Percentiles rank a stretch among this genome's conserved stretches.
phyloP scores from a whole-genome alignment of 2,797 vertebrate species.

The Macrochelys suwanniensis region DNA sequence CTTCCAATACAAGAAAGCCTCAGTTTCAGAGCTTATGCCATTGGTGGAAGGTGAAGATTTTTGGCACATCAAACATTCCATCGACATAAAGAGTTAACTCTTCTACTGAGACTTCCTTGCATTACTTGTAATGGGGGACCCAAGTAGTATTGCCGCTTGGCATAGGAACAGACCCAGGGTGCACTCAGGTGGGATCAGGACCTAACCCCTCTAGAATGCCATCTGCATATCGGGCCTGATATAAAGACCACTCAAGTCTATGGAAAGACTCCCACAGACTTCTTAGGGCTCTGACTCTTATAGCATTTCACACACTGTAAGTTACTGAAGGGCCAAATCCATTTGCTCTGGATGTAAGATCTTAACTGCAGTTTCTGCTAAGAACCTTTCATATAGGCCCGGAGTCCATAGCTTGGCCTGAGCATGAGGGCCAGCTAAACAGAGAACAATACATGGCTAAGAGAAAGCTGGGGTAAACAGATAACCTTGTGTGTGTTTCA shows the following conservation, averaged over 20 bases:
- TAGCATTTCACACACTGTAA: slow-evolving; percentile 8
- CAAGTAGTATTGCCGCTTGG: not conserved
- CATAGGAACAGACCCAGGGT: not conserved
- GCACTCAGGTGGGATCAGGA: not conserved
- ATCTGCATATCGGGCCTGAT: not conserved
- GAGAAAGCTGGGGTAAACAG: too few species aligned
- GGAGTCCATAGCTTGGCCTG: too few species aligned
- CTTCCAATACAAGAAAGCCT: slow-evolving; percentile 22
- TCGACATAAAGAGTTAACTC: slow-evolving; percentile 1
- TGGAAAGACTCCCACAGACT: not conserved
- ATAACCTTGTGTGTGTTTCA: too few species aligned
- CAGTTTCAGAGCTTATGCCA: not conserved
- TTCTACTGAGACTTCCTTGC: not conserved
- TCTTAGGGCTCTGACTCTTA: not conserved
- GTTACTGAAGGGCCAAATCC: not conserved
- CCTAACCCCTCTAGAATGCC: not conserved
- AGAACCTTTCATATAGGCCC: too few species aligned
- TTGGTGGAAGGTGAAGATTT: not conserved
- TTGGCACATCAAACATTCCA: rapidly evolving
- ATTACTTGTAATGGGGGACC: not conserved
- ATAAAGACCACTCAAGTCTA: not conserved
- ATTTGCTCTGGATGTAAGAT: too few species aligned
- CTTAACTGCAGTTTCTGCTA: too few species aligned
- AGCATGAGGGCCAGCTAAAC: too few species aligned
- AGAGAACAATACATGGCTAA: too few species aligned